Base-by-base conservation (phyloP, 2,888 invertebrate genomes). In the Eudasyphora cyanicolor region DNA sequence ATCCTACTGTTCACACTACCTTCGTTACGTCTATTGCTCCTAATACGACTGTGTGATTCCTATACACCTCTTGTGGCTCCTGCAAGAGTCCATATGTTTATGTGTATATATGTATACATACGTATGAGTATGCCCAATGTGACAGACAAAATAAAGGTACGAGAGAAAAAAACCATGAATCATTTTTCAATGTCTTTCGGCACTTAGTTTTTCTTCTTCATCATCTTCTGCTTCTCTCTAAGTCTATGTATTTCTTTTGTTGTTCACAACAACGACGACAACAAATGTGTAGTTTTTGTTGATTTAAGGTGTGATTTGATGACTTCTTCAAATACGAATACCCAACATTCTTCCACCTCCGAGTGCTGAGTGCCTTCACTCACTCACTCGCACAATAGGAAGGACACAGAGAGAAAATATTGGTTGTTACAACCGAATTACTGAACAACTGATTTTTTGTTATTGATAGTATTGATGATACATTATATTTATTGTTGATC, bases 241-340 rank as follows among this genome's bases (percentile, higher is more conserved):
- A n/a, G n/a, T n/a, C 29, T 32, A 54, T 12, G 14, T 24, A 42
- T 35, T 64, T 21, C 67, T 24, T 19, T 38, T 67, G 67, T 42
- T 67, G 19, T 42, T 24, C 42, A n/a, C 42, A 67, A 35, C 42
- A 24, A 42, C 24, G 24, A 21, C 38, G 24, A 24, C 21, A 12
- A 67, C 38, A 38, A 24, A 24, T 17, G 42, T 67, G 67, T 67
- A 67, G 67, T 67, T 67, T 38, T 21, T 77, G 79, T 78, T 81
- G 80, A 76, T 76, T 83, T 73, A 73, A 81, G 83, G 83, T 84
- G 83, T 84, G 83, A 84, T 84, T 84, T 84, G 83, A 84, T 84
- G 83, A 84, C 80, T 84, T 84, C 80, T 84, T 80, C 75, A 84
- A 84, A 84, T 81, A 49, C 27, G 64, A 67, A 32, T 29, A 24